Evolutionary conservation across 2,113 vertebrate genomes (phyloP).

Genomic region (Aptenodytes forsteri): DNA sequence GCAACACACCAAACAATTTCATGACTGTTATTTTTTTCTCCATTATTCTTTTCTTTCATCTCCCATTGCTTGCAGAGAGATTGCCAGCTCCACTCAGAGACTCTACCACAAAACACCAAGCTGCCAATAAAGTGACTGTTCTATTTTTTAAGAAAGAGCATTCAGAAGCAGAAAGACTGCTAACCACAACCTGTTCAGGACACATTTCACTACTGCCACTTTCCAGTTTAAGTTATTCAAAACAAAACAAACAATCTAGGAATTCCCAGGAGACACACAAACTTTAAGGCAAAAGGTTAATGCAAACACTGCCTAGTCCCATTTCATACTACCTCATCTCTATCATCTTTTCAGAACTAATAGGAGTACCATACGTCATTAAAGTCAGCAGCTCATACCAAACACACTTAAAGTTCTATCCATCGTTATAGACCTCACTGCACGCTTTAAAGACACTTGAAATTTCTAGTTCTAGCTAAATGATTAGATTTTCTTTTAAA

Average conservation of each 20-base stretch:
- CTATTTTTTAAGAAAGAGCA: not conserved
- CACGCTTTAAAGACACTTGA: not conserved
- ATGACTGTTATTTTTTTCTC: not conserved
- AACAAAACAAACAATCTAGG: not conserved
- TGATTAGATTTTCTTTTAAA: not conserved
- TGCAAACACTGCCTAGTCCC: not conserved
- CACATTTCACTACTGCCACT: not conserved
- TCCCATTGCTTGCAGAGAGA: not conserved
- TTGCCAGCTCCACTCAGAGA: not conserved
- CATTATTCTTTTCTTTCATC: not conserved
- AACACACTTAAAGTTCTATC: not conserved
- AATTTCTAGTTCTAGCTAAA: not conserved
- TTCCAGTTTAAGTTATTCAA: not conserved
- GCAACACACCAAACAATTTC: not conserved
- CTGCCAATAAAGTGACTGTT: not conserved
- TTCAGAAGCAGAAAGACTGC: not conserved
- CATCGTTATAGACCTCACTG: not conserved
- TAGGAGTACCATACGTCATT: accelerated
- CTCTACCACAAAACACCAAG: not conserved
- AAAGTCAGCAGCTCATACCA: not conserved
- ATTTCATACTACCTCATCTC: not conserved
- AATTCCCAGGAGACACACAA: not conserved
- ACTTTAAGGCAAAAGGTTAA: not conserved
- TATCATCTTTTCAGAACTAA: not conserved
- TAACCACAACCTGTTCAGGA: not conserved